phyloP scores from a whole-genome alignment of 2,797 vertebrate species.

The Sebastes matsubarae region DNA sequence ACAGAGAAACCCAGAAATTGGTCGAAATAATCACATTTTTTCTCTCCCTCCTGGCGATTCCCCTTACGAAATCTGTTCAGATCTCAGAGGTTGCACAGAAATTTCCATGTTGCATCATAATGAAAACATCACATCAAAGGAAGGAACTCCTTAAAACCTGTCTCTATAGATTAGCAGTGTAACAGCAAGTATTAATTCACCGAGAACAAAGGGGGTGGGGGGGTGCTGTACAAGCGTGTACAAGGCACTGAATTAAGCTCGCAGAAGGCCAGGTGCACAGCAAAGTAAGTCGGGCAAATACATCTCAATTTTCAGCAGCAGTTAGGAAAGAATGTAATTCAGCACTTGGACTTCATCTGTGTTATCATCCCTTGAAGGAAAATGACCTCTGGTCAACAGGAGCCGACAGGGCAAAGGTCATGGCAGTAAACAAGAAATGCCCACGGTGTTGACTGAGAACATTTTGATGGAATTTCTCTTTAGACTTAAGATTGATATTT shows the following conservation, averaged over 20 bases:
- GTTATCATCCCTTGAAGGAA: slow-evolving; percentile 18
- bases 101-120: slow-evolving; percentile 76
- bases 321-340: slow-evolving; percentile 10
- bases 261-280: slow-evolving; percentile 21
- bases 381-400: slow-evolving; percentile 14
- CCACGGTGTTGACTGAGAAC: not conserved
- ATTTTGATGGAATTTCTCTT: slow-evolving; percentile 5
- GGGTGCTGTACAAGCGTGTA: slow-evolving; percentile 9
- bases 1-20: slow-evolving; percentile 51
- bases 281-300: not conserved
- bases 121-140: slow-evolving; percentile 74
- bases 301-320: slow-evolving; percentile 6
- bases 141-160: slow-evolving; percentile 49
- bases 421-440: slow-evolving; percentile 19
- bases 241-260: slow-evolving; percentile 18
- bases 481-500: slow-evolving; percentile 18
- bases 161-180: slow-evolving; percentile 59
- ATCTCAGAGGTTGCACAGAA: slow-evolving; percentile 73
- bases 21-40: slow-evolving; percentile 66
- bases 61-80: slow-evolving; percentile 61
- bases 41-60: slow-evolving; percentile 40
- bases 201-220: slow-evolving; percentile 44
- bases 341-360: slow-evolving; percentile 9
- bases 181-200: slow-evolving; percentile 53
- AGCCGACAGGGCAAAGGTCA: slow-evolving; percentile 33